Evolutionary conservation across 2,797 vertebrate species (phyloP), one percentile per base, ranked within the genome.

Genomic region (Acropternis orthonyx): DNA sequence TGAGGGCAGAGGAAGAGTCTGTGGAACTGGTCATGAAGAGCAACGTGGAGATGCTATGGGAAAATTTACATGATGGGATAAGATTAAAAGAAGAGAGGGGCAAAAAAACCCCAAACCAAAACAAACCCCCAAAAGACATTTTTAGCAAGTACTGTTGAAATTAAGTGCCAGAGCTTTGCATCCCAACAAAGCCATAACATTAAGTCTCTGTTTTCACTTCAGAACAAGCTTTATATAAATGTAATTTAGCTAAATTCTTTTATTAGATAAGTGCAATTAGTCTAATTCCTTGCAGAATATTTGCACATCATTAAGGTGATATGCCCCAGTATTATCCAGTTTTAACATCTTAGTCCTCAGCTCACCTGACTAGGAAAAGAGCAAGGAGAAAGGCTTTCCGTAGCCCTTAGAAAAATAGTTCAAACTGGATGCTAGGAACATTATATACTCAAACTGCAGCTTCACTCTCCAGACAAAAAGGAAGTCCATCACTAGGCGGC

Each of bases 31-130:
- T 15, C 4, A 0, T 3, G 58, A 37, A n/a, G 15, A 85, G 14
- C 14, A 30, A 48, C 2, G 12, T 5, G 46, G 16, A 68, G 26
- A 37, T 8, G 2, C 12, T 23, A 43, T 1, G 2, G 37, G 58
- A 78, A 74, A 77, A 51, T 0, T 12, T 9, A 36, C 11, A n/a
- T 32, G 26, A 49, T 59, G 14, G 22, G 17, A 26, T 51, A 55
- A 73, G 12, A n/a, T 30, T 32, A 43, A 83, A 66, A 1, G 1
- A 59, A 55, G n/a, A n/a, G 11, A 37, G 19, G 4, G 4, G 18
- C 6, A 3, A 17, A 52, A 28, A 52, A 23, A 6, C 14, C 12
- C 23, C 22, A 65, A 81, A 66, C 23, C 22, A 65, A 81, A 66
- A 13, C 16, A 32, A 55, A 72, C 4, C 10, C 2, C 19, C 6